Percentiles rank a stretch among this genome's conserved stretches.
Conservation (phyloP, 2,113 vertebrate species). For the Arvicanthis niloticus region DNA sequence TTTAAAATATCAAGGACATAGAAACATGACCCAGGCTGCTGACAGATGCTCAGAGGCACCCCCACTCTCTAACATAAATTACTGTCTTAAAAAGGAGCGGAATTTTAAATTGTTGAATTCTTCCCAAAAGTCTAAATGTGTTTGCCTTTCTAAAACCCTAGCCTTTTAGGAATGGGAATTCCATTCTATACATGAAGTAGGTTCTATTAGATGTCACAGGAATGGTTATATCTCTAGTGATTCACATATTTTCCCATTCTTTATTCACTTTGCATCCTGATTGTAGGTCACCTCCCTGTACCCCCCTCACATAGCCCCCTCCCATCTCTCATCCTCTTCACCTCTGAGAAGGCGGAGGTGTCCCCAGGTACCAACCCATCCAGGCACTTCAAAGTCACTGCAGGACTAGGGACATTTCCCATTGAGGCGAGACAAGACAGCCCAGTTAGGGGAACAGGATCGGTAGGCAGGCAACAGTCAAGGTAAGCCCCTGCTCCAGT, state of each 20-base stretch:
- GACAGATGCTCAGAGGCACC: slow-evolving; percentile 49
- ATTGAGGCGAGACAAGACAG: no score
- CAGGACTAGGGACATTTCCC: no score
- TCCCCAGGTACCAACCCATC: no score
- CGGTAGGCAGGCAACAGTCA: no score
- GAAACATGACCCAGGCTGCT: slow-evolving; percentile 63
- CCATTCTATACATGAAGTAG: neutral
- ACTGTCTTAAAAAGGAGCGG: slow-evolving; percentile 49
- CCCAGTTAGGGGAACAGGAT: no score
- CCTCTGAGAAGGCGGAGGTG: no score
- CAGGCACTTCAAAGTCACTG: no score
- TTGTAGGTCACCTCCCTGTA: no score
- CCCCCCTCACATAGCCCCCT: no score
- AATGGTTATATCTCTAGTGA: neutral
- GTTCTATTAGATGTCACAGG: slow-evolving; percentile 14
- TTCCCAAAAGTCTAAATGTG: slow-evolving; percentile 58
- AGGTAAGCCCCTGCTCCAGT: no score
- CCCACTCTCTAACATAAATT: slow-evolving; percentile 43
- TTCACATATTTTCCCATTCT: neutral
- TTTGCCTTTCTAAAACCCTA: slow-evolving; percentile 47
- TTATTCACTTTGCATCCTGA: neutral
- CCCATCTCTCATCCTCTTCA: no score
- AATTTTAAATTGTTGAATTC: slow-evolving; percentile 44
- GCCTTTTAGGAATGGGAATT: slow-evolving; percentile 16
- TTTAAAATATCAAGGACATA: slow-evolving; percentile 70